phyloP scores from a whole-genome alignment of 2,797 vertebrate species.

The Astyanax mexicanus region DNA sequence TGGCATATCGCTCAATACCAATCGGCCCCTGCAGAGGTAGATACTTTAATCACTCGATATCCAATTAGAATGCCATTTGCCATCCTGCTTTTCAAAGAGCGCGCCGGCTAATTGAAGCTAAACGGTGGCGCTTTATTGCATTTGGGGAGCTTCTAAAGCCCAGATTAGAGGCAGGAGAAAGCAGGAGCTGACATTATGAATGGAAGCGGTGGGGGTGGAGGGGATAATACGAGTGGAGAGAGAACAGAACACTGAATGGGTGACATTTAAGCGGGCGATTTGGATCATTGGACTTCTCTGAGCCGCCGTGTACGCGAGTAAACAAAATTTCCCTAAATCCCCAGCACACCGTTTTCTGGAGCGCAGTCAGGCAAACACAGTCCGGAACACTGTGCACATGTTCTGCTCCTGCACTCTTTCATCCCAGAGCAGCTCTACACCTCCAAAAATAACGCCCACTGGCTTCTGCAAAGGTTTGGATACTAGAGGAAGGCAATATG shows the following conservation, averaged over 20 bases:
- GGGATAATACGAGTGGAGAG: background rate
- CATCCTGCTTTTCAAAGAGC: slow-evolving; percentile 51
- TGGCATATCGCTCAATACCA: slow-evolving; percentile 50
- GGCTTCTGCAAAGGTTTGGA: too few species aligned
- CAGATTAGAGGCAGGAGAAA: slow-evolving; percentile 42
- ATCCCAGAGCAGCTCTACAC: background rate
- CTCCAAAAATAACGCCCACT: background rate
- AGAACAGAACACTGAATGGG: slow-evolving; percentile 23
- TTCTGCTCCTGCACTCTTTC: background rate
- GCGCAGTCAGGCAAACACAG: background rate
- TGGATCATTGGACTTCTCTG: slow-evolving; percentile 8
- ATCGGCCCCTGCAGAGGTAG: slow-evolving; percentile 29
- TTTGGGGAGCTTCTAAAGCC: slow-evolving; percentile 42
- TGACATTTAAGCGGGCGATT: slow-evolving; percentile 44
- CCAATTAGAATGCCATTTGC: slow-evolving; percentile 57
- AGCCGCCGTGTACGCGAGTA: slow-evolving; percentile 2
- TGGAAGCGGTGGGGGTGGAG: background rate
- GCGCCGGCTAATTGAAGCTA: slow-evolving; percentile 54
- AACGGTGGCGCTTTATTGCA: slow-evolving; percentile 52
- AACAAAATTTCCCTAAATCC: slow-evolving; percentile 5
- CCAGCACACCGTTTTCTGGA: background rate
- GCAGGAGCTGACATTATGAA: slow-evolving; percentile 42
- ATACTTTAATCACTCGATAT: slow-evolving; percentile 58
- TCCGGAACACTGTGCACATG: background rate
- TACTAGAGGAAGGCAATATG: too few species aligned